A percentile compares a stretch with the other conserved stretches of the same genome.
Conservation (phyloP, 2,888 invertebrate species). For the Meteorus colon region DNA sequence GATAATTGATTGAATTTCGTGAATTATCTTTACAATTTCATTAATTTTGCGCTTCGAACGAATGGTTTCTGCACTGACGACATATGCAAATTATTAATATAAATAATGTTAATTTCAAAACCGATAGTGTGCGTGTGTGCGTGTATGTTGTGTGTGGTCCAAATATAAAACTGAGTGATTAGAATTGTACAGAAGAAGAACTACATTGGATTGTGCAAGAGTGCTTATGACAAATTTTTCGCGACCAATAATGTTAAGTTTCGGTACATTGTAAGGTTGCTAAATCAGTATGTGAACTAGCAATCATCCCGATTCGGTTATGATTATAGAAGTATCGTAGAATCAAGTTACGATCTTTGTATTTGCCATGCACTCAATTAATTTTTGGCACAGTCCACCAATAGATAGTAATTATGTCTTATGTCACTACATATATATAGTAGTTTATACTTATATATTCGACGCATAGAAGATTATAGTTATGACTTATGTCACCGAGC, state of each 20-base stretch:
- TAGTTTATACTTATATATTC: slow-evolving; percentile 40
- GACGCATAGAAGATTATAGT: slow-evolving; percentile 21
- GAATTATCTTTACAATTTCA: slow-evolving; percentile 35
- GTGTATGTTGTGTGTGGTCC: background rate
- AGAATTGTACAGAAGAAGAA: slow-evolving; percentile 3
- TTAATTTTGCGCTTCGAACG: background rate
- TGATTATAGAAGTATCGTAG: background rate
- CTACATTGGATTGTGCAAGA: background rate
- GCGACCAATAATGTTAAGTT: background rate
- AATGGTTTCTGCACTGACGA: slow-evolving; percentile 24
- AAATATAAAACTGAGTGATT: background rate
- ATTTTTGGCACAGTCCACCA: background rate
- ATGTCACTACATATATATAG: slow-evolving; percentile 26
- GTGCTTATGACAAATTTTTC: background rate
- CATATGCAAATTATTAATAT: background rate
- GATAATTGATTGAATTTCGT: slow-evolving; percentile 72
- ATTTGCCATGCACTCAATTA: background rate
- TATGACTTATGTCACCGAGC: slow-evolving; percentile 4
- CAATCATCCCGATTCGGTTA: background rate
- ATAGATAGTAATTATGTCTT: background rate
- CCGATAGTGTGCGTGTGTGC: background rate
- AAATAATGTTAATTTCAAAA: background rate
- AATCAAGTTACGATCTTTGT: background rate
- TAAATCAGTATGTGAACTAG: background rate
- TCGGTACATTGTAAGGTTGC: background rate